Evolutionary conservation across 2,888 invertebrate species (phyloP).

Genomic region (Noctua janthe): DNA sequence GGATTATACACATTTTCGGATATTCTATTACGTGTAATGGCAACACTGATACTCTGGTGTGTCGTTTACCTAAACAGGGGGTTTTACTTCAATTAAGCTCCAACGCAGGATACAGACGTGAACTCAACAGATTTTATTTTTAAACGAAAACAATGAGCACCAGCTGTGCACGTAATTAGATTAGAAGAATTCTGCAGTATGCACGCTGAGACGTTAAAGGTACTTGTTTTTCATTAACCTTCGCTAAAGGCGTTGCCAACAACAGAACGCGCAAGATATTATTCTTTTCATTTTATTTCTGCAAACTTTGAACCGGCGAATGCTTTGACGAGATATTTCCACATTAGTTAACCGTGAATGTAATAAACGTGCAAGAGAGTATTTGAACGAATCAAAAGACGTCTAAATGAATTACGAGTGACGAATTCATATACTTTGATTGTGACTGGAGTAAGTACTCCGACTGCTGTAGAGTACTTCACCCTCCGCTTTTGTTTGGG

Average conservation of each 20-base stretch:
- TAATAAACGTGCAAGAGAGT: constrained; percentile 22
- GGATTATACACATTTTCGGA: constrained; percentile 53
- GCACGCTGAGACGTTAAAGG: constrained; percentile 73
- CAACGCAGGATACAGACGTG: constrained; percentile 6
- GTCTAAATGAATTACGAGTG: constrained; percentile 33
- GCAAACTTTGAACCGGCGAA: constrained; percentile 20
- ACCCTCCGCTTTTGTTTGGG: constrained; percentile 39
- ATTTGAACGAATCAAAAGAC: constrained; percentile 33
- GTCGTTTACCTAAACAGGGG: constrained; percentile 67
- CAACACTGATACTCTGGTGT: constrained; percentile 58
- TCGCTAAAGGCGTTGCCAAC: constrained; percentile 75
- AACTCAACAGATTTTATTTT: constrained; percentile 43
- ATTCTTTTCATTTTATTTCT: constrained; percentile 72
- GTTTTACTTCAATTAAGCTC: constrained; percentile 32
- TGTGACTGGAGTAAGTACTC: constrained; percentile 15
- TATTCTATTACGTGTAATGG: constrained; percentile 56
- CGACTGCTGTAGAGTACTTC: constrained; percentile 11
- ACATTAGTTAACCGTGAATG: constrained; percentile 40
- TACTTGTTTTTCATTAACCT: constrained; percentile 79
- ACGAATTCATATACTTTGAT: constrained; percentile 40
- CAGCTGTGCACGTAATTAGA: constrained; percentile 78
- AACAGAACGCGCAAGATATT: constrained; percentile 69
- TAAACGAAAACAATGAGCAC: constrained; percentile 69
- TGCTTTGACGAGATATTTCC: constrained; percentile 54
- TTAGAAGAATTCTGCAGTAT: constrained; percentile 76